These are phyloP conservation scores for Lamellibrachia columna DNA, from an alignment of 2,888 invertebrate genomes.

Conservation along the genomic window DNA sequence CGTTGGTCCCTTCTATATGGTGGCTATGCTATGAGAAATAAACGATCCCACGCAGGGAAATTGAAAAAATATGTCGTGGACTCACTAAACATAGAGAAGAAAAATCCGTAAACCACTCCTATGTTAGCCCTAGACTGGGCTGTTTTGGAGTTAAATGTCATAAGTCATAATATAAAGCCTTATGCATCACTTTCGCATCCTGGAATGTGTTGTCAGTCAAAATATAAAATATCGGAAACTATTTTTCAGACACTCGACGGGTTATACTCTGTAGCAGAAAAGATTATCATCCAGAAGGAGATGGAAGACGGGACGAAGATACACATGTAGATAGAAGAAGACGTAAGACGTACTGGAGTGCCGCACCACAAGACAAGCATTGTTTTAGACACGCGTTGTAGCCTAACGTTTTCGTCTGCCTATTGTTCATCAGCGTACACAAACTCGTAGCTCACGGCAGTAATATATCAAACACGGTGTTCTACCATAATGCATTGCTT, in stretches of 20 bases:
- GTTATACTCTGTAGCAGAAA: not conserved
- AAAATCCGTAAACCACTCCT: too few species aligned
- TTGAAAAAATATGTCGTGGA: too few species aligned
- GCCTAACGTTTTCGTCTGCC: not conserved
- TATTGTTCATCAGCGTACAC: not conserved
- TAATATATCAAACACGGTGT: not conserved
- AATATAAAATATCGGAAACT: not conserved
- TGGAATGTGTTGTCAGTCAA: not conserved
- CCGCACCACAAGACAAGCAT: not conserved
- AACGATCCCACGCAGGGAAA: too few species aligned
- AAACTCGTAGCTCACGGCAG: not conserved
- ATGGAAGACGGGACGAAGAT: not conserved
- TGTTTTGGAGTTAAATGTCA: too few species aligned
- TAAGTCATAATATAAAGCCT: too few species aligned
- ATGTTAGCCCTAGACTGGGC: too few species aligned
- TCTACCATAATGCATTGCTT: not conserved
- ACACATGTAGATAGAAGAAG: not conserved
- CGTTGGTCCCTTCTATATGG: too few species aligned
- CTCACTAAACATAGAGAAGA: too few species aligned
- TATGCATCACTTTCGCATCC: too few species aligned
- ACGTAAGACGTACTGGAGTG: not conserved
- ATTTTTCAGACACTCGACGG: not conserved
- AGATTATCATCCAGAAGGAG: not conserved
- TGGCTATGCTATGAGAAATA: too few species aligned
- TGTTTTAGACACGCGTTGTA: not conserved